Conservation (phyloP, 1,140 invertebrate genomes). For the Triops cancriformis region DNA sequence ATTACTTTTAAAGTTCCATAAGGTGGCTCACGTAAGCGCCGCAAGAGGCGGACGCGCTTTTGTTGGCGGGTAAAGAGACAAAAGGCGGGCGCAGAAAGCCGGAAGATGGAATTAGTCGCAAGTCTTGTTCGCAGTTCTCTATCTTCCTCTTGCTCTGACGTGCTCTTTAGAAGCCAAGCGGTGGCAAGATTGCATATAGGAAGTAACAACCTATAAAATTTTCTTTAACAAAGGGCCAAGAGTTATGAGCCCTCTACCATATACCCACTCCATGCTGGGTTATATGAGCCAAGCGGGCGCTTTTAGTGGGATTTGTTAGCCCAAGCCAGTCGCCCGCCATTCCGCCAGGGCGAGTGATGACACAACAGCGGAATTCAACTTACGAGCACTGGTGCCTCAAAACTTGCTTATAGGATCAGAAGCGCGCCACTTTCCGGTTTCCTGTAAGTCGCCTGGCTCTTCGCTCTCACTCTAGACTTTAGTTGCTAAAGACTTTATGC, state of each 20-base stretch:
- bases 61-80: too few relatives aligned
- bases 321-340: not conserved
- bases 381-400: not conserved
- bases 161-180: not conserved
- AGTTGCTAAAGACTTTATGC: not conserved
- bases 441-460: not conserved
- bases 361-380: not conserved
- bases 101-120: not conserved
- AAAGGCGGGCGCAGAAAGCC: not conserved
- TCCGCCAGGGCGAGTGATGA: not conserved
- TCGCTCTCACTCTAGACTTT: too few relatives aligned
- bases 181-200: conserved; percentile 4
- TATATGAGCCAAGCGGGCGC: not conserved
- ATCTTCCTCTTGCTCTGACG: not conserved
- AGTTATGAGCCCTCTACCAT: not conserved
- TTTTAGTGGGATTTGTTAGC: conserved; percentile 6
- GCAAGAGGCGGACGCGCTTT: too few relatives aligned
- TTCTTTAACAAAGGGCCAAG: not conserved
- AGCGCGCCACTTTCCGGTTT: not conserved
- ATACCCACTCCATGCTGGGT: not conserved
- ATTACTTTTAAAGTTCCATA: too few relatives aligned
- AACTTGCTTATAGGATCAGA: not conserved
- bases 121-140: not conserved
- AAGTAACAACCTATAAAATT: conserved; percentile 2
- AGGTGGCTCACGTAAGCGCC: too few relatives aligned